Evolutionary conservation across 2,888 invertebrate species (phyloP).

Genomic region (Lydus trimaculatus): DNA sequence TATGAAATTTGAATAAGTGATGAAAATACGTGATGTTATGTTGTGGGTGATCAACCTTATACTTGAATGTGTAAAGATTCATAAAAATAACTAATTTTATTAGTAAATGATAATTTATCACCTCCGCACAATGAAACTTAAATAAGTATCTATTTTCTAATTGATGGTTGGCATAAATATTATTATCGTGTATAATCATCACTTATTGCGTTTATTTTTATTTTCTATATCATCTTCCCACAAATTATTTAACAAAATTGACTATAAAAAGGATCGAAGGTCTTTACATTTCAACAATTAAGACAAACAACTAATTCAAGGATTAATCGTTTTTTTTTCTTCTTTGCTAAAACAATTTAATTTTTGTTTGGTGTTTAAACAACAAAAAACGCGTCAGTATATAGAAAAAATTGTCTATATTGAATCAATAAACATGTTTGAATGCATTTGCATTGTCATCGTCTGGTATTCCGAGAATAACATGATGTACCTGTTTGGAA

Average conservation of each 20-base stretch:
- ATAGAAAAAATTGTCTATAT: not conserved
- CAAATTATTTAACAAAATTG: conserved; percentile 22
- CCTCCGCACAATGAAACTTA: not conserved
- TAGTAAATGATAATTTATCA: not conserved
- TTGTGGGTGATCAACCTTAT: conserved; percentile 6
- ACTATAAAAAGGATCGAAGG: not conserved
- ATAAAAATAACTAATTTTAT: not conserved
- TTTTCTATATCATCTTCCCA: conserved; percentile 11
- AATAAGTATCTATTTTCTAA: not conserved
- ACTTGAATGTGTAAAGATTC: not conserved
- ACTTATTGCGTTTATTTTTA: not conserved
- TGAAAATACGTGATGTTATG: conserved; percentile 8
- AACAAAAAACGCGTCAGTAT: not conserved
- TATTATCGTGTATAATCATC: not conserved
- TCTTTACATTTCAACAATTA: not conserved
- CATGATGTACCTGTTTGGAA: conserved; percentile 5
- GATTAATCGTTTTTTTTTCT: not conserved
- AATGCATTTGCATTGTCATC: not conserved
- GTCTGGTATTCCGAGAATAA: not conserved
- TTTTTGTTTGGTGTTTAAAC: too few species aligned
- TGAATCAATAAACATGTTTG: not conserved
- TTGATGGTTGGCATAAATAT: not conserved
- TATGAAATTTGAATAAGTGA: not conserved
- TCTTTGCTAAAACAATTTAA: too few species aligned
- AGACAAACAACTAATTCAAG: not conserved